phyloP scores from a whole-genome alignment of 2,113 vertebrate species.

The Cervus canadensis region DNA sequence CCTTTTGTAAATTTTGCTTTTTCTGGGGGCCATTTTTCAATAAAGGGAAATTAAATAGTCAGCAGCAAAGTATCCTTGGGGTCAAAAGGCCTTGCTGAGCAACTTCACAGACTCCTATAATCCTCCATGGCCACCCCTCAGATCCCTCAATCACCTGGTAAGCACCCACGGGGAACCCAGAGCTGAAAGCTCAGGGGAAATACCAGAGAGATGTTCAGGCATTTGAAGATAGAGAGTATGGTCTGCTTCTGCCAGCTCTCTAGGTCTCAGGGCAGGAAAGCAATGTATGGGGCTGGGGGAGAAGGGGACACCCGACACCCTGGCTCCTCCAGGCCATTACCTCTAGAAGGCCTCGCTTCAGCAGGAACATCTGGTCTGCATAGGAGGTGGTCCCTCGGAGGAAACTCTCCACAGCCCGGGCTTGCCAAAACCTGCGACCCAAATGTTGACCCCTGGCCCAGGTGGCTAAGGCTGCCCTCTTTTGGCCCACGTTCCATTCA shows the following conservation, averaged over 20 bases:
- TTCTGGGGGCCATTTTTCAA: neutral
- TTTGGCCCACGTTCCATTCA: neutral
- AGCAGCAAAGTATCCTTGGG: conserved; percentile 1
- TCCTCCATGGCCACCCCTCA: neutral
- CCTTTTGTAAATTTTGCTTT: neutral
- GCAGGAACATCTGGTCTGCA: conserved; percentile 98
- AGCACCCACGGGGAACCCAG: neutral
- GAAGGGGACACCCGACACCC: neutral
- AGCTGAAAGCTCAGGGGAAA: neutral
- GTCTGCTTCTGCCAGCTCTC: neutral
- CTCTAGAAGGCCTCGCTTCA: conserved; percentile 97
- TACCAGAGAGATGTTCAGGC: neutral
- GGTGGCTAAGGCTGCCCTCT: conserved; percentile 27
- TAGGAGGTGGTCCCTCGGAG: conserved; percentile 97
- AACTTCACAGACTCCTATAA: neutral
- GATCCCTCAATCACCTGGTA: neutral
- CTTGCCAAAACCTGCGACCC: conserved; percentile 94
- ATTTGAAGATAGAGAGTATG: neutral
- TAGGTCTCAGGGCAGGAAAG: neutral
- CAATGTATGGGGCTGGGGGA: neutral
- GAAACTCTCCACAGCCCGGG: conserved; percentile 98
- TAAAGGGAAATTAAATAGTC: neutral
- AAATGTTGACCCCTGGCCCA: conserved; percentile 42
- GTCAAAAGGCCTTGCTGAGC: conserved; percentile 28
- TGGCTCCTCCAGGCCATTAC: conserved; percentile 76